Percentiles rank a stretch among this genome's conserved stretches.
These are phyloP conservation scores for Drosophila bipectinata DNA, from an alignment of 1,140 invertebrate genomes.

Conservation along the genomic window DNA sequence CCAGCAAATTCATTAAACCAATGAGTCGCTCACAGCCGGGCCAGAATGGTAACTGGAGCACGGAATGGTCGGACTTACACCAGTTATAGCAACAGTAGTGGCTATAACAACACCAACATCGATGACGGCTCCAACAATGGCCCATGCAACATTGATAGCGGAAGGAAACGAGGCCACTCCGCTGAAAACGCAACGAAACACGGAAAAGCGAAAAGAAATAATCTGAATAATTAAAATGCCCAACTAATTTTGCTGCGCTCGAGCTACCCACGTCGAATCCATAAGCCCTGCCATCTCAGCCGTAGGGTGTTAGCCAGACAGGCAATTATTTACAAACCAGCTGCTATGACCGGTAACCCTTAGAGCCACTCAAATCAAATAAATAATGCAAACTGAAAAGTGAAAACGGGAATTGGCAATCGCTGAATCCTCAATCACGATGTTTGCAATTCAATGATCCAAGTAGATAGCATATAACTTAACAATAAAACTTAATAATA, in stretches of 20 bases:
- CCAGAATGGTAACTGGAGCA: constrained; percentile 69
- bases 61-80: constrained; percentile 36
- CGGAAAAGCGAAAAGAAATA: constrained; percentile 20
- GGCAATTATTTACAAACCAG: constrained; percentile 6
- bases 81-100: constrained; percentile 22
- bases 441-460: neutral
- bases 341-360: neutral
- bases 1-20: constrained; percentile 68
- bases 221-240: constrained; percentile 68
- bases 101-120: constrained; percentile 20
- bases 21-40: constrained; percentile 35
- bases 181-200: constrained; percentile 42
- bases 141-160: constrained; percentile 68
- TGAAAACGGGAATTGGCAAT: constrained; percentile 24
- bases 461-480: neutral
- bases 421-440: neutral
- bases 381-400: constrained; percentile 39
- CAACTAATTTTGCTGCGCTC: constrained; percentile 12
- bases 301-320: neutral
- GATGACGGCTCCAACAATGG: constrained; percentile 30
- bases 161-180: constrained; percentile 48
- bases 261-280: neutral
- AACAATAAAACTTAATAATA: no score
- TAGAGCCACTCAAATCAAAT: neutral
- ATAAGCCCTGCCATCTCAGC: neutral